phyloP scores from a whole-genome alignment of 2,888 invertebrate species.

The Drosophila ezoana region DNA sequence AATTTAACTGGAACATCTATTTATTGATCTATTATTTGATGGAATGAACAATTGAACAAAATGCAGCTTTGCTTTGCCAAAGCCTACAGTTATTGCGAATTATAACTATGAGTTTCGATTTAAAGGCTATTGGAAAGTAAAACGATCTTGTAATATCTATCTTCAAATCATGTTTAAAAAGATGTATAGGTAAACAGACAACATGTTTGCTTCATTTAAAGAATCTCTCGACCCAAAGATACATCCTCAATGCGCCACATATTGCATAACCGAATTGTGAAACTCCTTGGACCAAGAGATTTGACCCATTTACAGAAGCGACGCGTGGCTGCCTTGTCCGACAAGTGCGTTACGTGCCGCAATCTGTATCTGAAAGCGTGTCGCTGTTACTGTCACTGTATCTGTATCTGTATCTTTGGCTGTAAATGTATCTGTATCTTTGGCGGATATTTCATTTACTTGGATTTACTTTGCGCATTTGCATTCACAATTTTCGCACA shows the following conservation, averaged over 20 bases:
- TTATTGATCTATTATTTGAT: too few species aligned
- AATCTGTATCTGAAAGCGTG: conserved; percentile 8
- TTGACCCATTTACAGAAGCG: conserved; percentile 55
- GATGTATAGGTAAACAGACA: too few species aligned
- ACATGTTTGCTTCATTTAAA: too few species aligned
- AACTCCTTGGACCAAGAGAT: not conserved
- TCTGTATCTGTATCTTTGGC: conserved; percentile 11
- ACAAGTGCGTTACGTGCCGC: conserved; percentile 36
- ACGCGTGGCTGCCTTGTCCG: conserved; percentile 27
- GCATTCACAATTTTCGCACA: conserved; percentile 64
- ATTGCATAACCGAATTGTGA: not conserved
- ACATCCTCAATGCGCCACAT: not conserved
- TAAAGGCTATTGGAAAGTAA: not conserved
- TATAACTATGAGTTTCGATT: not conserved
- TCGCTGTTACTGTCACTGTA: conserved; percentile 6
- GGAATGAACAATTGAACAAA: too few species aligned
- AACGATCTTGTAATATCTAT: too few species aligned
- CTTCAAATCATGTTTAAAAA: too few species aligned
- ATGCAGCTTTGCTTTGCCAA: not conserved
- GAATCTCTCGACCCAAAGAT: not conserved
- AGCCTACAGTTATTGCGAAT: conserved; percentile 1
- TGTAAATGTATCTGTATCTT: conserved; percentile 10
- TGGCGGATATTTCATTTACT: conserved; percentile 28
- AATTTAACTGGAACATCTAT: too few species aligned
- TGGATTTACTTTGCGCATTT: conserved; percentile 20